phyloP scores from a whole-genome alignment of 2,797 vertebrate genomes.

The Squalus acanthias region DNA sequence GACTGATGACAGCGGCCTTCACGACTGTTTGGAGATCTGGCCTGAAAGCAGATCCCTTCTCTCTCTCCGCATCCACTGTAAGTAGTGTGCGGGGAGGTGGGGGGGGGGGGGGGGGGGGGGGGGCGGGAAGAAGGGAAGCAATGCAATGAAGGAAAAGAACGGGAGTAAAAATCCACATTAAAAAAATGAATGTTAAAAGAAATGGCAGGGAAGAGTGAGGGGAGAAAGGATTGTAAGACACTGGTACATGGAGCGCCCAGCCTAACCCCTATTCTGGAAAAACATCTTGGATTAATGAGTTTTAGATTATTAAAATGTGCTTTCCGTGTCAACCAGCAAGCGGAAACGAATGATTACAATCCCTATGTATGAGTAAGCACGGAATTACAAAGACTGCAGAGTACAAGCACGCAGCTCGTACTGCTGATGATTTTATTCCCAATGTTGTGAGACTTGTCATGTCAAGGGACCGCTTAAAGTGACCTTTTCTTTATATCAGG shows the following conservation, averaged over 20 bases:
- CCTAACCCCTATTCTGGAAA: neutral
- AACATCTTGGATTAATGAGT: neutral
- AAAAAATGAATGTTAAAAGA: neutral
- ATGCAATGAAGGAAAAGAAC: neutral
- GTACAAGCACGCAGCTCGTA: neutral
- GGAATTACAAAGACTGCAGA: neutral
- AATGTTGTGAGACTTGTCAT: neutral
- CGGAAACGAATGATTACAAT: neutral
- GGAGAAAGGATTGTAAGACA: neutral
- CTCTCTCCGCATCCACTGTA: neutral
- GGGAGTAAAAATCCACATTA: neutral
- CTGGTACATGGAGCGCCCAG: neutral
- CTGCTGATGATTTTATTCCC: neutral
- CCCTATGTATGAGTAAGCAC: neutral
- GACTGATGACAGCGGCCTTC: neutral
- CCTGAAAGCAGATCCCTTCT: neutral
- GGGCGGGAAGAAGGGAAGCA: neutral
- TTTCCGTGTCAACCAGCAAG: neutral
- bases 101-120: no score
- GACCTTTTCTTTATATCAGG: neutral
- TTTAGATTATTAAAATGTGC: slow-evolving; percentile 15
- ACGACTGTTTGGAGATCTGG: neutral
- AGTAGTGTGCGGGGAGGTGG: no score
- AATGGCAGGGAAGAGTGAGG: neutral
- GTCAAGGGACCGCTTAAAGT: neutral